These are phyloP conservation scores for Pseudochromis fuscus DNA, from an alignment of 2,797 vertebrate genomes.

Conservation along the genomic window DNA sequence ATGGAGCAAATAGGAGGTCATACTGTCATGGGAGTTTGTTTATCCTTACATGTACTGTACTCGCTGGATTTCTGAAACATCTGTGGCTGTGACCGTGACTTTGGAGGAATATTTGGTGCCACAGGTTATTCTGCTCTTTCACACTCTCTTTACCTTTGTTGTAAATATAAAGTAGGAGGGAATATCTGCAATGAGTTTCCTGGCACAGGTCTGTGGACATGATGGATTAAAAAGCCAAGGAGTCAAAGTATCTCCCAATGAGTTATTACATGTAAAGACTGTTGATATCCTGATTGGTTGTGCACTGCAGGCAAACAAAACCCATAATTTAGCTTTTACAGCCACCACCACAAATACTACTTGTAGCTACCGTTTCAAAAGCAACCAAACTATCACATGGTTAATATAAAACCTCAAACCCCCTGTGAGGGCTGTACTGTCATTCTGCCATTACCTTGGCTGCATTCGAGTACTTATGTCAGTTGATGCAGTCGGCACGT, in stretches of 20 bases:
- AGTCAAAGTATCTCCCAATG: not conserved
- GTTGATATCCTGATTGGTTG: not conserved
- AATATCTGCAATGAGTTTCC: not conserved
- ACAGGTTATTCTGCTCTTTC: not conserved
- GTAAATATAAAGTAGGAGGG: not conserved
- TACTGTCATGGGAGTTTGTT: too few species aligned
- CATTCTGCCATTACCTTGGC: not conserved
- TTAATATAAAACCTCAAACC: not conserved
- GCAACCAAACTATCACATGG: not conserved
- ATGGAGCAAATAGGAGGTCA: too few species aligned
- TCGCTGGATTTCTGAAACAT: slow-evolving; percentile 1
- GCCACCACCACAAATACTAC: not conserved
- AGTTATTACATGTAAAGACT: not conserved
- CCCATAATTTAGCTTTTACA: not conserved
- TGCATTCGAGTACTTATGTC: slow-evolving; percentile 8
- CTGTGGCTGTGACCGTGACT: not conserved
- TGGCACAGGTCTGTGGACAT: not conserved
- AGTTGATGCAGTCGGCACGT: not conserved
- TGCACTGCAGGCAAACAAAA: not conserved
- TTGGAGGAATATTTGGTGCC: not conserved
- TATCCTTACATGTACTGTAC: not conserved
- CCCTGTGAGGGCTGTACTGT: too few species aligned
- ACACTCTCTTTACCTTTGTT: not conserved
- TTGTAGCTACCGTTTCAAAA: too few species aligned
- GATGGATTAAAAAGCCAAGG: too few species aligned